Percentiles rank a stretch among this genome's conserved stretches.
phyloP scores from a whole-genome alignment of 2,888 invertebrate genomes.

The Nyleta sp. region DNA sequence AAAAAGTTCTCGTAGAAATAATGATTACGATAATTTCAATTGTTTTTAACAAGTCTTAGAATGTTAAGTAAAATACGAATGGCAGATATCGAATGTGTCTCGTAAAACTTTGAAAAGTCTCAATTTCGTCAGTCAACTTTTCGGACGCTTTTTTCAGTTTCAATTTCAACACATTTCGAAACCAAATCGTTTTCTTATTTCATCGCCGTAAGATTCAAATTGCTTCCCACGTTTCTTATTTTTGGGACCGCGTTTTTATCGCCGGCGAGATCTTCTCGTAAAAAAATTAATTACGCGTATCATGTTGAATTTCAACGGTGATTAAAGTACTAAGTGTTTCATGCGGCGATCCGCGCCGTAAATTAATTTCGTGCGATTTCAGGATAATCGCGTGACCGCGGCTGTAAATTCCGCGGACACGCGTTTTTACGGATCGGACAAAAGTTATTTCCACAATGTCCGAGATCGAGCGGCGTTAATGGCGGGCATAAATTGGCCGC shows the following conservation, averaged over 20 bases:
- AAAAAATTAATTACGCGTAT: conserved; percentile 50
- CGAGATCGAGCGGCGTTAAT: conserved; percentile 33
- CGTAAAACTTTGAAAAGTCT: too few species aligned
- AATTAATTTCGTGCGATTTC: conserved; percentile 50
- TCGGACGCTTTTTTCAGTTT: too few species aligned
- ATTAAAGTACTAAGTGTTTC: conserved; percentile 39
- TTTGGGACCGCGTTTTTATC: conserved; percentile 15
- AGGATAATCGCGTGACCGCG: conserved; percentile 34
- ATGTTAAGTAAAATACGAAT: too few species aligned
- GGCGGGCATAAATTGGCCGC: conserved; percentile 44
- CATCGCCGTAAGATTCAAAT: too few species aligned
- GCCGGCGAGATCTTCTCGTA: conserved; percentile 17
- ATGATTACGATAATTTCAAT: too few species aligned
- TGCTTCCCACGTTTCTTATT: conserved; percentile 21
- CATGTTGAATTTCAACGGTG: conserved; percentile 20
- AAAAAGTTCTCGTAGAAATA: too few species aligned
- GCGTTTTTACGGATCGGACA: conserved; percentile 37
- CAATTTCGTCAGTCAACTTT: too few species aligned
- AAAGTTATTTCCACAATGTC: conserved; percentile 57
- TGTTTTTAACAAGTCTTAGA: too few species aligned
- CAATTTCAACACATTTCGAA: too few species aligned
- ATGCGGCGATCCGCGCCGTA: conserved; percentile 18
- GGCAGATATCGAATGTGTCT: too few species aligned
- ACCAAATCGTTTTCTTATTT: too few species aligned
- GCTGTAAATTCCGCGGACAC: conserved; percentile 31